phyloP scores from a whole-genome alignment of 2,888 invertebrate genomes.

The Scrobipalpa costella region DNA sequence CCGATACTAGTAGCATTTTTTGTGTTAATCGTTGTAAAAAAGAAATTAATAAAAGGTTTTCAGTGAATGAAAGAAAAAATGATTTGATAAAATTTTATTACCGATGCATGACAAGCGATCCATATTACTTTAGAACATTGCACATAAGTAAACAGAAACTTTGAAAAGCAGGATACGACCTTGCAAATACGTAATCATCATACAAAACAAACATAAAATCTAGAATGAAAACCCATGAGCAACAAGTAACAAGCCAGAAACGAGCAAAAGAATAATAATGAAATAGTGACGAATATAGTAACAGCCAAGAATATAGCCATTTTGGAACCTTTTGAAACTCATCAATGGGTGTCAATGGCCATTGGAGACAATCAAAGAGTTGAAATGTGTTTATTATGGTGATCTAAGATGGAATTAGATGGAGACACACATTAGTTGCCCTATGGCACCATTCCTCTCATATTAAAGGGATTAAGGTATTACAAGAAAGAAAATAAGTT shows the following conservation, averaged over 20 bases:
- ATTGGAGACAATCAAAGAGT: conserved; percentile 1
- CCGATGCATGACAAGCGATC: no score
- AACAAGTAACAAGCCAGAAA: neutral
- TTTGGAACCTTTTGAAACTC: conserved; percentile 43
- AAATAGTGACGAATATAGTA: conserved; percentile 30
- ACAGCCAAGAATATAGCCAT: conserved; percentile 47
- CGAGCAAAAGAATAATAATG: conserved; percentile 41
- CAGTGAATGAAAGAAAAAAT: no score
- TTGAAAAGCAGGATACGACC: no score
- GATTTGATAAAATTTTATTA: no score
- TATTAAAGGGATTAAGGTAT: conserved; percentile 16
- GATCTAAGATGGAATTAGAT: conserved; percentile 47
- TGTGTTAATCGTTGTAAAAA: no score
- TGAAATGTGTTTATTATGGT: conserved; percentile 10
- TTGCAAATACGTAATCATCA: neutral
- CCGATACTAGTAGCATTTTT: no score
- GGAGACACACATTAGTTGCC: conserved; percentile 45
- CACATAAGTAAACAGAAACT: no score
- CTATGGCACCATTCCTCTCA: conserved; percentile 51
- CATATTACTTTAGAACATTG: no score
- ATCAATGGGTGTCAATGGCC: conserved; percentile 40
- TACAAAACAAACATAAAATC: neutral
- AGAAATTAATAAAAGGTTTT: no score
- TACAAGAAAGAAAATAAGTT: neutral
- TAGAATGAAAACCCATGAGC: neutral